Conservation (phyloP, 2,113 vertebrate species). For the Hystrix cristata region DNA sequence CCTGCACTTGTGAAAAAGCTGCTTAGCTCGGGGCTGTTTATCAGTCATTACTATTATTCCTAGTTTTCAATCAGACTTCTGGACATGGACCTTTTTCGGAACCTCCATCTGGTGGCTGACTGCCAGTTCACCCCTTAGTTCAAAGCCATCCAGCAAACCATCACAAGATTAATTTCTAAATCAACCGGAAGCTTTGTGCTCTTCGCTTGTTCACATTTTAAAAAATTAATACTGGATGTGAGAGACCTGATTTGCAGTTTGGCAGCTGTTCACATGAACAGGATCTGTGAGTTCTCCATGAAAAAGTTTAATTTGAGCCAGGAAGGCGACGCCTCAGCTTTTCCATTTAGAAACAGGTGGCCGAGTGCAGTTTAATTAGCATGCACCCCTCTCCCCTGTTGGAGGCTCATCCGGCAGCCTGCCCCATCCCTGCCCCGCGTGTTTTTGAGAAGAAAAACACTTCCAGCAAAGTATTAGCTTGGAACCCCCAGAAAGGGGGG, state of each 20-base stretch:
- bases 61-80: neutral
- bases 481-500: neutral
- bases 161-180: conserved; percentile 11
- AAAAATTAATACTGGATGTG: neutral
- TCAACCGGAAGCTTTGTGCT: neutral
- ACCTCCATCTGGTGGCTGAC: neutral
- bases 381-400: neutral
- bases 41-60: neutral
- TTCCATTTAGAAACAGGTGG: neutral
- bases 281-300: neutral
- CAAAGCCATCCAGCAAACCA: neutral
- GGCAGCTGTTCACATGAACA: neutral
- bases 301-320: neutral
- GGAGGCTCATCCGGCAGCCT: neutral
- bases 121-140: neutral
- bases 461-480: neutral
- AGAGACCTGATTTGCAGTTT: conserved; percentile 10
- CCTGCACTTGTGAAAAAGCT: neutral
- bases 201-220: conserved; percentile 44
- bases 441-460: neutral
- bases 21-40: neutral
- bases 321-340: neutral
- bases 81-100: neutral
- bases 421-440: accelerated
- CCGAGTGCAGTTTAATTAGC: neutral